A percentile compares a stretch with the other conserved stretches of the same genome.
Conservation (phyloP, 2,797 vertebrate species). For the Hydrocynus forskahlii region DNA sequence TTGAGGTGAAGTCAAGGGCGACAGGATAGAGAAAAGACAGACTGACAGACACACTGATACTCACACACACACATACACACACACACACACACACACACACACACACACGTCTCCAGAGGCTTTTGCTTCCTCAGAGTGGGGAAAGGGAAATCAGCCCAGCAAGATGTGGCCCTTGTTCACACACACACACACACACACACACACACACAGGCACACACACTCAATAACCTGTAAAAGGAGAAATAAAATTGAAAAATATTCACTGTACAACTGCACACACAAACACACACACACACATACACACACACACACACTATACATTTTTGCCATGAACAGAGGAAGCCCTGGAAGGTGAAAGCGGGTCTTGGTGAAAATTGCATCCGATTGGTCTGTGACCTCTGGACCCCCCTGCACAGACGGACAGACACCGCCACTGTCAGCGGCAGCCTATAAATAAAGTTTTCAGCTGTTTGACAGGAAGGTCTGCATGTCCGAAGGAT, state of each 20-base stretch:
- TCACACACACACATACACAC: background rate
- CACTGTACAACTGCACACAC: too few relatives aligned
- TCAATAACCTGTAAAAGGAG: background rate
- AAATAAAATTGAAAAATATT: conserved; percentile 21
- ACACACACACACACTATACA: conserved; percentile 38
- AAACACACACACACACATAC: too few relatives aligned
- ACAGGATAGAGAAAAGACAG: conserved; percentile 60
- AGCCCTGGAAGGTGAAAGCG: conserved; percentile 67
- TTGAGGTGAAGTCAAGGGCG: conserved; percentile 58
- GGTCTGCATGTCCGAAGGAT: conserved; percentile 35
- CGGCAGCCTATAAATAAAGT: conserved; percentile 49
- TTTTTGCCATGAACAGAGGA: conserved; percentile 53
- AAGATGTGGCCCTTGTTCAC: conserved; percentile 49
- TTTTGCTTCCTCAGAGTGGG: conserved; percentile 66
- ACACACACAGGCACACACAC: conserved; percentile 5
- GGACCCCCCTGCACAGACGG: conserved; percentile 37
- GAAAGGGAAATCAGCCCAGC: conserved; percentile 63
- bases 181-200: conserved; percentile 40
- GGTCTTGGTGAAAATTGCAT: conserved; percentile 72
- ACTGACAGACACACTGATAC: too few relatives aligned
- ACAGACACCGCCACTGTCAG: conserved; percentile 23
- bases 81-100: conserved; percentile 46
- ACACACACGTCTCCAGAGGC: conserved; percentile 48
- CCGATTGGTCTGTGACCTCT: conserved; percentile 59
- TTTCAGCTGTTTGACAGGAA: conserved; percentile 50